Evolutionary conservation across 2,113 vertebrate species (phyloP).

Genomic region (Myocastor coypus): DNA sequence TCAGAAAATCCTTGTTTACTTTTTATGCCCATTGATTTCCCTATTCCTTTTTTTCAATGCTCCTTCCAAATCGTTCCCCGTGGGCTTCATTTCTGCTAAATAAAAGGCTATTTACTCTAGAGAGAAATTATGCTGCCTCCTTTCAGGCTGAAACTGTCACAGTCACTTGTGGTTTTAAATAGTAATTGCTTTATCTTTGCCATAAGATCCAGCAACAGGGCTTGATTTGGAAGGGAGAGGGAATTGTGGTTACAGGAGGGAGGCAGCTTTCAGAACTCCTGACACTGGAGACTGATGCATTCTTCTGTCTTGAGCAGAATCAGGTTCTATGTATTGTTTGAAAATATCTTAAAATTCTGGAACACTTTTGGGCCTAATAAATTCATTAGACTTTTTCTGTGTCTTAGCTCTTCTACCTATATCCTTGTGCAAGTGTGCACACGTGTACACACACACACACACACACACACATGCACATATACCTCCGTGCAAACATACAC

Average conservation of each 20-base stretch:
- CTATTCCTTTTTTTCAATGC: conserved; percentile 59
- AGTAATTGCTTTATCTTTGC: conserved; percentile 62
- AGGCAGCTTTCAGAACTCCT: neutral
- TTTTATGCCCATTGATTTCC: conserved; percentile 68
- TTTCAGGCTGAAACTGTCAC: neutral
- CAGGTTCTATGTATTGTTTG: neutral
- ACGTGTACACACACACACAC: neutral
- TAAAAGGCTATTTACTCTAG: conserved; percentile 78
- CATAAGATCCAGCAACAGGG: neutral
- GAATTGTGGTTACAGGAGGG: neutral
- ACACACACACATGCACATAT: too few relatives aligned
- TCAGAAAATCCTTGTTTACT: conserved; percentile 59
- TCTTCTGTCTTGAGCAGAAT: conserved; percentile 11
- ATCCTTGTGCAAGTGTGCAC: too few relatives aligned
- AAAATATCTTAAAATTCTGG: conserved; percentile 37
- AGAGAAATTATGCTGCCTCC: conserved; percentile 73
- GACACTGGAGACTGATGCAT: neutral
- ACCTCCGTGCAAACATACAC: neutral
- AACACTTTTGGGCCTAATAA: conserved; percentile 35
- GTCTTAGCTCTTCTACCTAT: neutral
- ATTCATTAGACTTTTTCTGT: conserved; percentile 4
- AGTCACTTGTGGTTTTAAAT: conserved; percentile 66
- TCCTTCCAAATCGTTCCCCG: conserved; percentile 64
- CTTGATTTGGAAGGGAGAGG: neutral
- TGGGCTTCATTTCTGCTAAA: conserved; percentile 75